Percentiles rank a stretch among this genome's conserved stretches.
These are phyloP conservation scores for Tadarida brasiliensis DNA, from an alignment of 2,797 vertebrate genomes.

Conservation along the genomic window DNA sequence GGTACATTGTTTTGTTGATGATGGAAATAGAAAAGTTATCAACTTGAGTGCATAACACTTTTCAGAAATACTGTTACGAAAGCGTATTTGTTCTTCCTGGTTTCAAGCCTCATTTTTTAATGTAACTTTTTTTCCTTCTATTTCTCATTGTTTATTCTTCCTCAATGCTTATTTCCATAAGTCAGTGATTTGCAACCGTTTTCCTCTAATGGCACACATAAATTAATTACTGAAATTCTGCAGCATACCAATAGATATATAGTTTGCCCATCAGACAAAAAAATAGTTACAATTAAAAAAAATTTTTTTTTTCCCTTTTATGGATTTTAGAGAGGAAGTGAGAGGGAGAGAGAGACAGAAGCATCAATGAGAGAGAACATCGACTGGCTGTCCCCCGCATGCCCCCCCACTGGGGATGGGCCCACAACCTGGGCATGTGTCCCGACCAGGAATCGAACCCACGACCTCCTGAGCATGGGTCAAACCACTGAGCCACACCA, in stretches of 20 bases:
- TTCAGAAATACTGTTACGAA: constrained; percentile 1
- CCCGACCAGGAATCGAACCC: too few relatives aligned
- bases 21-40: constrained; percentile 46
- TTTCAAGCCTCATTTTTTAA: constrained; percentile 18
- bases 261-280: background rate
- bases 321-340: too few relatives aligned
- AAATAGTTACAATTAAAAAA: too few relatives aligned
- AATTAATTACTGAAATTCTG: background rate
- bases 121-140: background rate
- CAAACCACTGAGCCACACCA: too few relatives aligned
- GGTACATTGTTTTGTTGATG: constrained; percentile 37
- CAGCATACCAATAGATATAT: background rate
- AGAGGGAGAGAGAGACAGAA: too few relatives aligned
- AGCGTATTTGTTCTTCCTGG: background rate
- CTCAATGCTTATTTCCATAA: background rate
- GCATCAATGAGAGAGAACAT: too few relatives aligned
- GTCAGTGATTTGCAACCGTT: background rate
- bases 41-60: background rate
- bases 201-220: background rate
- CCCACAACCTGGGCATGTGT: too few relatives aligned
- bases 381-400: too few relatives aligned
- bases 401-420: too few relatives aligned
- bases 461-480: too few relatives aligned
- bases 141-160: background rate
- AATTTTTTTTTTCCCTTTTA: too few relatives aligned